Percentiles rank a stretch among this genome's conserved stretches.
phyloP scores from a whole-genome alignment of 1,140 invertebrate species.

The Ips typographus region DNA sequence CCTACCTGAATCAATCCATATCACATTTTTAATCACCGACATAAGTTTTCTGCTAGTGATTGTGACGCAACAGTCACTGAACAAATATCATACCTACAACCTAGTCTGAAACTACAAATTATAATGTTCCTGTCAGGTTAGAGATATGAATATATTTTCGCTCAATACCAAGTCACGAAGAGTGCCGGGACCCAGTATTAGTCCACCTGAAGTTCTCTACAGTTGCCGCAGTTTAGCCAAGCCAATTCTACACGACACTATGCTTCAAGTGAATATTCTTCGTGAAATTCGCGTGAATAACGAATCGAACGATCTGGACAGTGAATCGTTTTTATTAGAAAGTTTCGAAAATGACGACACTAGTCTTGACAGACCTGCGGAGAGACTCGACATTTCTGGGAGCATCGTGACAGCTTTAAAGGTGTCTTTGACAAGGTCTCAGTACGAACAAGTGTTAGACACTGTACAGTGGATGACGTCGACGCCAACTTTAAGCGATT shows the following conservation, averaged over 20 bases:
- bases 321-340: conserved; percentile 42
- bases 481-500: conserved; percentile 38
- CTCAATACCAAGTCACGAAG: conserved; percentile 59
- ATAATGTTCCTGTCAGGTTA: conserved; percentile 50
- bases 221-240: conserved; percentile 64
- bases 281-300: conserved; percentile 49
- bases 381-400: conserved; percentile 65
- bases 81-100: too few relatives aligned
- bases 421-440: conserved; percentile 78
- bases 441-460: conserved; percentile 87
- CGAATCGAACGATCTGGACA: background rate
- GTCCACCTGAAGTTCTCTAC: conserved; percentile 65
- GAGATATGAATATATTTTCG: conserved; percentile 87
- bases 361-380: background rate
- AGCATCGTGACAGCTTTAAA: conserved; percentile 80
- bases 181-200: conserved; percentile 47
- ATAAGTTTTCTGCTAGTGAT: too few relatives aligned
- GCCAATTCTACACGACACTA: conserved; percentile 81
- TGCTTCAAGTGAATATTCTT: conserved; percentile 67
- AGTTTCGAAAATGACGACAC: conserved; percentile 26
- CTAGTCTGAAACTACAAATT: background rate
- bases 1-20: too few relatives aligned
- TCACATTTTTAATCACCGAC: too few relatives aligned
- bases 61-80: too few relatives aligned
- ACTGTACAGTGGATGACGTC: conserved; percentile 58